Evolutionary conservation across 2,888 invertebrate species (phyloP), one percentile per base, ranked within the genome.

Genomic region (Rhimphoctona megacephalus): DNA sequence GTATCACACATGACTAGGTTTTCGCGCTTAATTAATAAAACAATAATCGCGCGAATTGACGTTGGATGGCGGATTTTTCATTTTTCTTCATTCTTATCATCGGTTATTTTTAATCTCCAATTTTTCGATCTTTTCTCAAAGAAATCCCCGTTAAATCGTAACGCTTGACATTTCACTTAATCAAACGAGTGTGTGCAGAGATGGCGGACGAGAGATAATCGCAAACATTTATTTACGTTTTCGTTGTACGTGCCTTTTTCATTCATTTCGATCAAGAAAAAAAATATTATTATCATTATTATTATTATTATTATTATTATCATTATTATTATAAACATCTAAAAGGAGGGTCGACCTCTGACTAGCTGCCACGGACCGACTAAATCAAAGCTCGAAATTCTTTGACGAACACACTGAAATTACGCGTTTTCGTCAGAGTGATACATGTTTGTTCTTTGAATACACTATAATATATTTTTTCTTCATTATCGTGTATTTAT

Each of bases 301-400:
- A 5, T 33, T 33, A 33, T 33, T 33, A 33, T 33, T 61, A 19
- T 81, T 30, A 57, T n/a, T 49, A 69, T 69, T 43, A 49, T 25
- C 43, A 77, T 67, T 11, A 73, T 73, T 19, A 66, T 43, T 46
- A 61, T 36, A 69, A 36, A 19, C 19, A 22, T 77, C 64, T 52
- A 25, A 33, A 61, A 70, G 66, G 54, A 80, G 64, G 82, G 72
- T 81, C 86, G 85, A 85, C 88, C 82, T 89, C 85, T 89, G 90
- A 92, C 90, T 91, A 91, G 90, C 90, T 91, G 90, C 90, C 89
- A 86, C 88, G 36, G 77, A 86, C 86, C 77, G 88, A 87, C 82
- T 79, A 87, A 87, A 79, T 79, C 70, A 52, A 81, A 83, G 77
- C 83, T 83, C 86, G 77, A 81, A 81, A 69, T 81, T 64, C 83